Evolutionary conservation across 1,140 invertebrate genomes (phyloP).

Genomic region (Pygmarrhopalites habei): DNA sequence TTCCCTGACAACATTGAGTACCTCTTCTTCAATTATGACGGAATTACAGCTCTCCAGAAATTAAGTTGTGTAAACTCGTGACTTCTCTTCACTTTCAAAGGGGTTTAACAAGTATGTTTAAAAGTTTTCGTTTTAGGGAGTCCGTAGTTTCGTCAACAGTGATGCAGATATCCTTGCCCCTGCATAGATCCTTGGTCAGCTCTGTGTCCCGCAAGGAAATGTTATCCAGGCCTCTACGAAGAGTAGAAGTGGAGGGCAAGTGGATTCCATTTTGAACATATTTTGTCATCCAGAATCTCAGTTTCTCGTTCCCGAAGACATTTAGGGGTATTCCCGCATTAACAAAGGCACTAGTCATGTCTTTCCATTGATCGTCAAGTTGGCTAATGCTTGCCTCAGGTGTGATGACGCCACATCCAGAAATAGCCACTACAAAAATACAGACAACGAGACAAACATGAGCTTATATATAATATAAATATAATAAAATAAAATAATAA

Average conservation of each 20-base stretch:
- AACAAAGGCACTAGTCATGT: neutral
- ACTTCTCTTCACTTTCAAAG: neutral
- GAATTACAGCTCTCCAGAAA: neutral
- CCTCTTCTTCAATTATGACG: neutral
- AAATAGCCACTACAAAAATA: neutral
- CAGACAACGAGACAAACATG: neutral
- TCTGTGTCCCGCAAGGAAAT: neutral
- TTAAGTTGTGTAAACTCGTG: neutral
- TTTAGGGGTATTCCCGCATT: neutral
- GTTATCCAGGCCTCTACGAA: neutral
- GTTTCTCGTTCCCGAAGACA: neutral
- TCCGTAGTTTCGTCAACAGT: slow-evolving; percentile 12
- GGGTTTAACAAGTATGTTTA: neutral
- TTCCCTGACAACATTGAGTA: neutral
- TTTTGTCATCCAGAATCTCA: neutral
- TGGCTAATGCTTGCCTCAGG: neutral
- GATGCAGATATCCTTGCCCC: neutral
- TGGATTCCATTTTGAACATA: neutral
- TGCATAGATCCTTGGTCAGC: neutral
- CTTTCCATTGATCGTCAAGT: neutral
- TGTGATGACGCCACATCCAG: neutral
- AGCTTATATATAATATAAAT: neutral
- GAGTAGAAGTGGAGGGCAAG: neutral
- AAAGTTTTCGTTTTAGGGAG: neutral
- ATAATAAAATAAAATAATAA: neutral